A percentile compares a stretch with the other conserved stretches of the same genome.
These are phyloP conservation scores for Lytechinus variegatus DNA, from an alignment of 35 echinoderm and acorn worm genomes.

Conservation along the genomic window DNA sequence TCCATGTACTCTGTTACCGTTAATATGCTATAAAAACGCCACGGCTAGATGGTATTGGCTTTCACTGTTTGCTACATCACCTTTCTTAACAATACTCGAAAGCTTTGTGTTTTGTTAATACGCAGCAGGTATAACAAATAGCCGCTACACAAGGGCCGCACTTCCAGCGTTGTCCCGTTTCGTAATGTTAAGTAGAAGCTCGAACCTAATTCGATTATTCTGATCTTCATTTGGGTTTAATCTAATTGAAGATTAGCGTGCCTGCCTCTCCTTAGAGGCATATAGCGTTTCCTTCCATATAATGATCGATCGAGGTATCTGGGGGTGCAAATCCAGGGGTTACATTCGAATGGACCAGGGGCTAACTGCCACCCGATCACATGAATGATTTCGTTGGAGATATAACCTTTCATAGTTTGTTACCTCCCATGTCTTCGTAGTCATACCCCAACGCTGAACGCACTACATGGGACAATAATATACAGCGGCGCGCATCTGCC, in stretches of 20 bases:
- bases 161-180: neutral
- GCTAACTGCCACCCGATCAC: neutral
- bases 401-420: neutral
- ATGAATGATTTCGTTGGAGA: slow-evolving; percentile 2
- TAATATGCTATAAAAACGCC: neutral
- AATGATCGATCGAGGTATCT: neutral
- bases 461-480: neutral
- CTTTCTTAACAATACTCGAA: neutral
- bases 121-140: slow-evolving; percentile 10
- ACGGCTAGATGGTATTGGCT: neutral
- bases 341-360: neutral
- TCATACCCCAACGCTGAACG: neutral
- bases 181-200: slow-evolving; percentile 2
- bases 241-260: slow-evolving; percentile 3
- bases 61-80: neutral
- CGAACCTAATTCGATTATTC: neutral
- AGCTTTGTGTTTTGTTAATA: slow-evolving; percentile 8
- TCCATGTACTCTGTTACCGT: neutral
- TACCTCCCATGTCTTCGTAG: neutral
- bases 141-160: neutral
- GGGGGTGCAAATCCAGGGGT: neutral
- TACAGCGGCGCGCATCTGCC: neutral
- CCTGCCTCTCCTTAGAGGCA: neutral
- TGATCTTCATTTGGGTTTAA: slow-evolving; percentile 20
- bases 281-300: neutral